phyloP scores from a whole-genome alignment of 2,888 invertebrate genomes.

The Acleris holmiana region DNA sequence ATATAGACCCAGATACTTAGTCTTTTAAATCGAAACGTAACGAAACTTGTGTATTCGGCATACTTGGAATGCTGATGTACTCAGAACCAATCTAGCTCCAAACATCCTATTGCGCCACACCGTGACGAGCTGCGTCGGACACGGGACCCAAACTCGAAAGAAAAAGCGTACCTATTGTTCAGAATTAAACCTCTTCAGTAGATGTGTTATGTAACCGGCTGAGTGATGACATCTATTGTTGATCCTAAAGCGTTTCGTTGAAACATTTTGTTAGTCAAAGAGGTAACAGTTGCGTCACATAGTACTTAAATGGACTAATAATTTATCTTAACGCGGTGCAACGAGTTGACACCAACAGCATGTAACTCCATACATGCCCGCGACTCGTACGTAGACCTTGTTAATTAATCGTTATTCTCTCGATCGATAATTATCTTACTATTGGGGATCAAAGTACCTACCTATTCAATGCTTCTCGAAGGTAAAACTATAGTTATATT shows the following conservation, averaged over 20 bases:
- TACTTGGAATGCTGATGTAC: no score
- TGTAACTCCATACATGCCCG: no score
- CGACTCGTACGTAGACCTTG: no score
- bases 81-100: background rate
- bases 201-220: conserved; percentile 20
- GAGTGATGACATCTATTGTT: conserved; percentile 37
- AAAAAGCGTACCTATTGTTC: conserved; percentile 28
- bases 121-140: conserved; percentile 18
- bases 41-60: no score
- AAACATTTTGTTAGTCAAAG: conserved; percentile 14
- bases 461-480: no score
- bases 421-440: no score
- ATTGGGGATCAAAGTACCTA: no score
- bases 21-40: no score
- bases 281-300: conserved; percentile 23
- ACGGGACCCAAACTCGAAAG: conserved; percentile 22
- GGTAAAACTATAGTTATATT: no score
- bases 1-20: no score
- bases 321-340: background rate
- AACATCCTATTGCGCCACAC: conserved; percentile 19
- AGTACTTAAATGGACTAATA: background rate
- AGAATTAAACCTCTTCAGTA: conserved; percentile 19
- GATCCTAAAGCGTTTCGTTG: conserved; percentile 16
- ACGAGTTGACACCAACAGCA: background rate
- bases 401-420: no score